phyloP scores from a whole-genome alignment of 2,888 invertebrate species.

The Choreutis nemorana region DNA sequence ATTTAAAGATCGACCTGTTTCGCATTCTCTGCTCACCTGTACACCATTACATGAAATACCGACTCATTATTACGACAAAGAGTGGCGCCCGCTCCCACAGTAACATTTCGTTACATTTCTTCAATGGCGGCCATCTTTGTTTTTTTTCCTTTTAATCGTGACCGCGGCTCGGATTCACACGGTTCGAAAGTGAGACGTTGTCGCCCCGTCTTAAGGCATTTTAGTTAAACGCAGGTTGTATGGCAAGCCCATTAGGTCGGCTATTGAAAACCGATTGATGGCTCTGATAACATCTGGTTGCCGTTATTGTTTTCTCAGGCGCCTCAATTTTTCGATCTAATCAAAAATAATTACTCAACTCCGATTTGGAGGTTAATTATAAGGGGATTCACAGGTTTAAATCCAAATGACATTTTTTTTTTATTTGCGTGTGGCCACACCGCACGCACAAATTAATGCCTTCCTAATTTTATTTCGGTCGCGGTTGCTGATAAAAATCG shows the following conservation, averaged over 20 bases:
- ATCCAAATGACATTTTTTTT: no score
- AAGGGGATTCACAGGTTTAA: no score
- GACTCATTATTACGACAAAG: slow-evolving; percentile 31
- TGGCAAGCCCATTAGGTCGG: no score
- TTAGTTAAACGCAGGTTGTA: slow-evolving; percentile 21
- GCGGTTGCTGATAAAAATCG: slow-evolving; percentile 40
- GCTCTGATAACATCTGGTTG: slow-evolving; percentile 28
- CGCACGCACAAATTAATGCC: slow-evolving; percentile 36
- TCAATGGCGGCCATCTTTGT: slow-evolving; percentile 32
- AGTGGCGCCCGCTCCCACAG: slow-evolving; percentile 44
- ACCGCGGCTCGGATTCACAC: slow-evolving; percentile 37
- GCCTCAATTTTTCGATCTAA: no score
- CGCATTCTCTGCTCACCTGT: slow-evolving; percentile 13
- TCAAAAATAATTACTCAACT: no score
- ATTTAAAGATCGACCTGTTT: neutral
- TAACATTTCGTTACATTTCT: slow-evolving; percentile 37
- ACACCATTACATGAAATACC: slow-evolving; percentile 32
- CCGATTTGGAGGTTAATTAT: no score
- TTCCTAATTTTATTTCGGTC: slow-evolving; percentile 39
- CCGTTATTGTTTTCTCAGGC: slow-evolving; percentile 18
- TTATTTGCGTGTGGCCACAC: slow-evolving; percentile 15
- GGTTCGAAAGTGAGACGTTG: slow-evolving; percentile 35
- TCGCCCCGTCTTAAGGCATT: slow-evolving; percentile 22
- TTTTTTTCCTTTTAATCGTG: slow-evolving; percentile 19
- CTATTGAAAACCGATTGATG: slow-evolving; percentile 32